phyloP scores from a whole-genome alignment of 2,888 invertebrate species.

The Linhomoeus sp. region DNA sequence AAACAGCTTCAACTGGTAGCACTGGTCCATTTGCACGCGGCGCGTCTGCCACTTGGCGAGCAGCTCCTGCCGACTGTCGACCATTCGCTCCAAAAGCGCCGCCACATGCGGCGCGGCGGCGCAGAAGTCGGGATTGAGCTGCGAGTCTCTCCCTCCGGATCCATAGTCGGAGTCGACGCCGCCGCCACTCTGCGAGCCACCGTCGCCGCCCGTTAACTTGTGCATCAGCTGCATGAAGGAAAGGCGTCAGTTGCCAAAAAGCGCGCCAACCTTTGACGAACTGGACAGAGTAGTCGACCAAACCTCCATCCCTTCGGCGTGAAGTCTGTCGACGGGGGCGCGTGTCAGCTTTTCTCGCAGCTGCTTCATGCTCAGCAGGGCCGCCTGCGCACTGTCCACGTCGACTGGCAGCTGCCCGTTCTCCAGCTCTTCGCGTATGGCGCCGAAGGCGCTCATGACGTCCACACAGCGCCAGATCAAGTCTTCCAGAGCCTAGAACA shows the following conservation, averaged over 20 bases:
- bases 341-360: slow-evolving; percentile 81
- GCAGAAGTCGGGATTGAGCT: slow-evolving; percentile 42
- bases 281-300: slow-evolving; percentile 9
- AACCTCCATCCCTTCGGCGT: slow-evolving; percentile 57
- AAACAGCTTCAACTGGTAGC: slow-evolving; percentile 78
- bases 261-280: too few species aligned
- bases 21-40: slow-evolving; percentile 79
- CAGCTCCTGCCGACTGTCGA: slow-evolving; percentile 48
- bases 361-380: slow-evolving; percentile 75
- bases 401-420: slow-evolving; percentile 85
- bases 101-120: slow-evolving; percentile 28
- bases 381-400: slow-evolving; percentile 68
- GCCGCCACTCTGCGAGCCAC: not conserved
- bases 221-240: slow-evolving; percentile 5
- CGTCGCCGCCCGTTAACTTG: slow-evolving; percentile 2
- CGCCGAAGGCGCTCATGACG: slow-evolving; percentile 70
- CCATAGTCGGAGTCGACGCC: slow-evolving; percentile 7
- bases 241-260: too few species aligned
- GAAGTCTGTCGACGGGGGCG: slow-evolving; percentile 77
- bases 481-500: slow-evolving; percentile 58
- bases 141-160: not conserved
- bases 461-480: slow-evolving; percentile 89
- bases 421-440: slow-evolving; percentile 73
- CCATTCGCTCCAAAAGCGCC: slow-evolving; percentile 51
- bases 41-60: slow-evolving; percentile 84